These are phyloP conservation scores for Hypsibius dujardini DNA, from an alignment of 1,140 invertebrate species.

Conservation along the genomic window DNA sequence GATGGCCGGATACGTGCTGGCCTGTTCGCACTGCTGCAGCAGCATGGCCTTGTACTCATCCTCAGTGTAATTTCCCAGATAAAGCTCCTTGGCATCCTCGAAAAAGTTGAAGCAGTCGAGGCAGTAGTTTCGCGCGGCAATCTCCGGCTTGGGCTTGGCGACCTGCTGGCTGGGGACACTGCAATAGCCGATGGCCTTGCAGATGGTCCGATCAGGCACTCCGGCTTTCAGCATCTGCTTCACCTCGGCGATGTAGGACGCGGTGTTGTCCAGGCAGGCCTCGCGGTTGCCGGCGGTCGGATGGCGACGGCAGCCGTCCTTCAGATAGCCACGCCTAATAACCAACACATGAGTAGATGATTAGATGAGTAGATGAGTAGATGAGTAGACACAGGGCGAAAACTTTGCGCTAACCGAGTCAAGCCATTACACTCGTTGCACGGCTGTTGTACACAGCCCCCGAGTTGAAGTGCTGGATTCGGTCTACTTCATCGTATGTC, in stretches of 20 bases:
- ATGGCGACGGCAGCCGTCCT: background rate
- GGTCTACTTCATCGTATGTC: too few species aligned
- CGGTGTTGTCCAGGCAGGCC: background rate
- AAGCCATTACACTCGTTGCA: too few species aligned
- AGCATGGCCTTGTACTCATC: slow-evolving; percentile 13
- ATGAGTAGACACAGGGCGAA: too few species aligned
- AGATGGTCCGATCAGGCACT: slow-evolving; percentile 14
- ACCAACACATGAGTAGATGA: too few species aligned
- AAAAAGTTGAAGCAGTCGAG: slow-evolving; percentile 7
- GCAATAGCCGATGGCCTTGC: background rate
- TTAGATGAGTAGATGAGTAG: too few species aligned
- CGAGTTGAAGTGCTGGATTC: too few species aligned
- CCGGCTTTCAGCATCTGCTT: background rate
- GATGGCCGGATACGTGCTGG: background rate
- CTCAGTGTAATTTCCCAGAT: slow-evolving; percentile 7
- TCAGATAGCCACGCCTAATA: background rate
- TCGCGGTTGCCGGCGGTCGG: background rate
- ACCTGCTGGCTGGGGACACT: background rate
- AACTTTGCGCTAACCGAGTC: too few species aligned
- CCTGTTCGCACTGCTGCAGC: slow-evolving; percentile 14
- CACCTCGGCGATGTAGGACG: background rate
- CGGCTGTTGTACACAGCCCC: too few species aligned
- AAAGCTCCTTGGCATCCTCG: slow-evolving; percentile 14
- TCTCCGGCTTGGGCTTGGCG: background rate
- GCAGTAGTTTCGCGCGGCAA: background rate